Evolutionary conservation across 2,113 vertebrate genomes (phyloP), one percentile per base, ranked within the genome.

Genomic region (Cololabis saira): DNA sequence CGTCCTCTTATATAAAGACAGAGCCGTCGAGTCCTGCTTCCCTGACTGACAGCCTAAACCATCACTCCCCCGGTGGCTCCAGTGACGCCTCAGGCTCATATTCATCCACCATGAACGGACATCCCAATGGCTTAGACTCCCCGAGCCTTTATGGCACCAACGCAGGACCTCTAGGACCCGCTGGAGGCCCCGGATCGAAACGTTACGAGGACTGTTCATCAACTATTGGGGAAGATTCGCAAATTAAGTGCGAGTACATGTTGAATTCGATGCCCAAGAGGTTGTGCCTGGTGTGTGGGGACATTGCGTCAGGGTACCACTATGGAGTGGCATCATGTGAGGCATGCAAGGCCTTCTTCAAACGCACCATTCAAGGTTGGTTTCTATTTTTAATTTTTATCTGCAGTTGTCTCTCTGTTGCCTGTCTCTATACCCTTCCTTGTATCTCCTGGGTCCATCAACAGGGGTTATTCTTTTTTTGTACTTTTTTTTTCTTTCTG

Each of bases 241-340:
- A 98, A 94, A 99, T 98, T 88, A 99, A 99, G 93, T 99, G 98
- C 85, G 98, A 99, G 92, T 99, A 99, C 83, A 99, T 99, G 98
- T 95, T 99, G 83, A 99, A 99, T 93, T 98, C 98, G 15, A 99
- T 99, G 97, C 98, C 98, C 92, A 99, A 99, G 92, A 95, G 98
- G 93, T 93, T 99, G 92, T 99, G 98, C 88, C 95, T 99, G 87
- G 97, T 99, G 89, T 99, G 98, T 15, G 98, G 97, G 24, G 98
- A 99, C 94, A 98, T 99, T 88, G 98, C 97, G 0, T 98, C 97
- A 61, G 98, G 98, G 73, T 99, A 99, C 93, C 98, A 99, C 93
- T 99, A 99, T 24, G 98, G 98, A 45, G 98, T 99, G 75, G 98
- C 98, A 27, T 99, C 98, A 24, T 99, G 98, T 3, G 98, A 99